Evolutionary conservation across 1,140 invertebrate species (phyloP).

Genomic region (Tribolium madens): DNA sequence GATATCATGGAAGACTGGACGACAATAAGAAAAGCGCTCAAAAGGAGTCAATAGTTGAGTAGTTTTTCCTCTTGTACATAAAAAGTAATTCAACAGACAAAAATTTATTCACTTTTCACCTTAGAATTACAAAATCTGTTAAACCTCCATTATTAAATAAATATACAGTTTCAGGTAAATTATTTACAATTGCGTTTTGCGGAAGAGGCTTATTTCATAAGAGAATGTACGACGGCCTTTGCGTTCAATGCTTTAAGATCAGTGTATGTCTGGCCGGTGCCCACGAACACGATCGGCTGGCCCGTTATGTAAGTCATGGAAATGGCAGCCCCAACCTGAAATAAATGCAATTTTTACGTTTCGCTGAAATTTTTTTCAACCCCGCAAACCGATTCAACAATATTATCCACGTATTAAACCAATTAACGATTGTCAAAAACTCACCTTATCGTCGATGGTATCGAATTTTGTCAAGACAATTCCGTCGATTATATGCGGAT

Average conservation of each 20-base stretch:
- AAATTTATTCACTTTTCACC: constrained; percentile 34
- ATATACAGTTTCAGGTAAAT: constrained; percentile 39
- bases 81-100: constrained; percentile 7
- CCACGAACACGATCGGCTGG: constrained; percentile 99
- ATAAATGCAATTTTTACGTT: constrained; percentile 48
- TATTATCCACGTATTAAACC: too few relatives aligned
- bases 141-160: constrained; percentile 29
- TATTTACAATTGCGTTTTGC: constrained; percentile 22
- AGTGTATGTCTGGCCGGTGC: constrained; percentile 98
- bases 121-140: constrained; percentile 8
- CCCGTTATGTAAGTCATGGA: constrained; percentile 99
- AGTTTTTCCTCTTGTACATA: constrained; percentile 9
- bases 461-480: constrained; percentile 99
- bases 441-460: constrained; percentile 98
- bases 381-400: too few relatives aligned
- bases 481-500: constrained; percentile 95
- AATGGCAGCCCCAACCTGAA: constrained; percentile 96
- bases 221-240: constrained; percentile 94
- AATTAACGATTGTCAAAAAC: too few relatives aligned
- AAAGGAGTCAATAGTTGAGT: constrained; percentile 67
- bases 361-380: background rate
- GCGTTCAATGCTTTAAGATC: constrained; percentile 98
- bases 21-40: constrained; percentile 87
- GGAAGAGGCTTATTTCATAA: constrained; percentile 85
- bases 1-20: constrained; percentile 98